Base-by-base conservation (phyloP, 2,888 invertebrate genomes). In the Metacarcinus magister region DNA sequence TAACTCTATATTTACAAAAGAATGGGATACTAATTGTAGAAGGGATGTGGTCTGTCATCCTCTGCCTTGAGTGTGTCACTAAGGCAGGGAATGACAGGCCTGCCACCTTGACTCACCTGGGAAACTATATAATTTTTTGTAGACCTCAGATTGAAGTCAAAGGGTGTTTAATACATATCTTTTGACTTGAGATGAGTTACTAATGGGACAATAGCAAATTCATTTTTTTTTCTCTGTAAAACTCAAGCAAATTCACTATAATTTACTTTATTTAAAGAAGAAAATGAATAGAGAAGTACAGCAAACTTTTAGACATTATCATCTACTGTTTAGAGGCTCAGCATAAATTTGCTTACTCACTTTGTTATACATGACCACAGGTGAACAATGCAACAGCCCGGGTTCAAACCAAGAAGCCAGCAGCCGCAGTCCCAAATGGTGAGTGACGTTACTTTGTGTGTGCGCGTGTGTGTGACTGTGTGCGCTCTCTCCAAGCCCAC, bases 381-480 rank as follows among this genome's bases (percentile, higher is more conserved):
- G 99, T 99, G 98, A 99, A 99, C 98, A 99, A 99, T 98, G 99
- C 99, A 97, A 99, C 99, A 97, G 99, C 99, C 97, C 98, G 99
- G 98, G 99, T 99, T 98, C 99, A 99, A 98, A 99, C 99, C 97
- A 99, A 99, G 98, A 99, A 99, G 98, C 99, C 99, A 97, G 98
- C 99, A 97, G 98, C 99, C 97, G 98, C 97, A 90, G 97, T 99
- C 98, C 99, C 99, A 97, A 98, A 99, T 98, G 99, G 99, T 99
- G 98, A 98, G 99, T 98, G 89, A 48, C 28, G 54, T 82, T 28
- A 82, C 39, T 89, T 60, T 39, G 95, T 89, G 93, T 93, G 93
- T 32, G 54, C 32, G 92, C n/a, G 60, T 60, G 48, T 60, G 60
- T 39, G 92, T 54, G 92, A n/a, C 99, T 99, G 98, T 98, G 99